Base-by-base conservation (phyloP, 2,113 vertebrate genomes). In the Pelvicachromis taeniatus region DNA sequence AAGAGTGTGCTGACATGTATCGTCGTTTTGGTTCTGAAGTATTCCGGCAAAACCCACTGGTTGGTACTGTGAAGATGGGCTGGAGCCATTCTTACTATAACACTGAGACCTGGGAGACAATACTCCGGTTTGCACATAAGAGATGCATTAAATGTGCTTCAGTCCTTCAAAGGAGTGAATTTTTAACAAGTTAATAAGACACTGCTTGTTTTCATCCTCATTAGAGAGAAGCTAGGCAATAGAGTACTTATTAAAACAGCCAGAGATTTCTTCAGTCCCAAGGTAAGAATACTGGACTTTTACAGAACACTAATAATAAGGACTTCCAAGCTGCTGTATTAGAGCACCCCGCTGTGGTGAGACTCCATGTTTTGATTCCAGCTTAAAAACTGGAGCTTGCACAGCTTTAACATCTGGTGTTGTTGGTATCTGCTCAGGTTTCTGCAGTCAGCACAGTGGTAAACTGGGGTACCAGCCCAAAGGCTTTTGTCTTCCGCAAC, bases 11-110 rank as follows among this genome's bases (percentile, higher is more conserved):
- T 29, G 93, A 96, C 7, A 95, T 96, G 94, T 96, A 96, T 84
- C 88, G 87, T 10, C 94, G 93, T 2, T 95, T 96, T 78, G 96
- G 95, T 23, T 93, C 94, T 4, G 95, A 96, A 23, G 95, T 96
- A n/a, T 96, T 96, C 84, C 84, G 78, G 12, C 95, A 96, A 85
- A 96, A 96, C 82, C 93, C 83, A 0, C 89, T 96, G 73, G 91
- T 96, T 11, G 95, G 96, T 55, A 96, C 95, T 0, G 45, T 96
- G 85, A 95, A 96, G 86, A 96, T 96, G 96, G 96, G 95, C 83
- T 96, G 94, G 95, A 95, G 78, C 81, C 95, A 96, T 83, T 95
- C 95, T 33, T 96, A 96, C 89, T 96, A 96, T 78, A 93, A 88
- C 91, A 95, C 95, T 9, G 91, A 95, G 82, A 96, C 91, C 58